Conservation (phyloP, 2,113 vertebrate species). For the Calidris pygmaea region DNA sequence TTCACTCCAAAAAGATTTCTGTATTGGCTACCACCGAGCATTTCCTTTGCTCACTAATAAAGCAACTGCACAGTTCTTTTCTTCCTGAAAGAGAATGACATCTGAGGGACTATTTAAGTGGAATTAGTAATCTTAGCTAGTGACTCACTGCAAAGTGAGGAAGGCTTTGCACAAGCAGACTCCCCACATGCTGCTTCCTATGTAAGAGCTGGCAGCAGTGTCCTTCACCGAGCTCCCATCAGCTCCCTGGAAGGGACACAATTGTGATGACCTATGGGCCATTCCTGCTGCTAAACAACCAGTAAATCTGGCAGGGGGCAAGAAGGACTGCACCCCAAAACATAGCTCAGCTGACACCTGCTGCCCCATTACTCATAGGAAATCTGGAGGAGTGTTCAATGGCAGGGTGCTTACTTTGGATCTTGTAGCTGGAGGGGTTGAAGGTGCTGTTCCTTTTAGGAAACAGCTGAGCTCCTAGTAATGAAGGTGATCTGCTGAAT, state of each 20-base stretch:
- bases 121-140: not conserved
- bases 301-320: not conserved
- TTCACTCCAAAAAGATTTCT: not conserved
- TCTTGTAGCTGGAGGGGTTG: not conserved
- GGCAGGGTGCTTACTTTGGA: not conserved
- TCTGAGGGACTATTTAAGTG: not conserved
- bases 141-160: not conserved
- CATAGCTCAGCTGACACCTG: not conserved
- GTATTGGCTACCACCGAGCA: not conserved
- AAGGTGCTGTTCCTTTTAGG: not conserved
- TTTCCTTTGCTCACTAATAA: not conserved
- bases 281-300: not conserved
- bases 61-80: not conserved
- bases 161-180: not conserved
- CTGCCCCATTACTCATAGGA: not conserved
- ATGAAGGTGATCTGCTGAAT: not conserved
- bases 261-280: fast-evolving
- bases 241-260: not conserved
- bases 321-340: not conserved
- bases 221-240: not conserved
- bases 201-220: not conserved
- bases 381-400: not conserved
- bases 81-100: not conserved
- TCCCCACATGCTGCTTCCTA: not conserved
- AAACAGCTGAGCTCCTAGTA: not conserved